Evolutionary conservation across 2,888 invertebrate genomes (phyloP).

Genomic region (Synanthedon andrenaeformis): DNA sequence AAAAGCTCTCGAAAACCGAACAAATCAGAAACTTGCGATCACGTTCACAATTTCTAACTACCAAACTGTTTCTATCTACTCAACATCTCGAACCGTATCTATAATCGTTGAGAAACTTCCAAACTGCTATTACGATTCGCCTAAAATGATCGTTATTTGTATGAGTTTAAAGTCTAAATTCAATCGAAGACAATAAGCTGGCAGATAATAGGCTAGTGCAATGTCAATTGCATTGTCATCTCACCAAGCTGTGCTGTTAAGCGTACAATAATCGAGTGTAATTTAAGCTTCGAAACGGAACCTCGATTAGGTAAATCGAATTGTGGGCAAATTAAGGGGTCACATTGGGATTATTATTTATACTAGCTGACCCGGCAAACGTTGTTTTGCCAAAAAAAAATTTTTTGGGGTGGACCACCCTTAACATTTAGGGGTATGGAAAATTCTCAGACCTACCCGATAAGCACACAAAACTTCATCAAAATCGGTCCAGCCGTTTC

Average conservation of each 20-base stretch:
- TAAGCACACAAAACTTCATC: too few relatives aligned
- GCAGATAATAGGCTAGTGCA: conserved; percentile 10
- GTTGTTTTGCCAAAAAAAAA: too few relatives aligned
- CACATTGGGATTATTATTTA: too few relatives aligned
- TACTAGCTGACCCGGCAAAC: too few relatives aligned
- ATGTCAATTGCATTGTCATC: conserved; percentile 47
- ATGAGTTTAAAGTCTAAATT: conserved; percentile 26
- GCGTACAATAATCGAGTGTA: conserved; percentile 31
- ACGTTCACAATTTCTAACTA: background rate
- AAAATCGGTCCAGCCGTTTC: too few relatives aligned
- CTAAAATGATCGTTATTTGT: conserved; percentile 26
- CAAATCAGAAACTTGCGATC: background rate
- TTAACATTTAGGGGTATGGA: too few relatives aligned
- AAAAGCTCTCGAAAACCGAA: background rate
- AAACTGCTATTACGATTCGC: conserved; percentile 13
- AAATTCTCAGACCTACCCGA: too few relatives aligned
- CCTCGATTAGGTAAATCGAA: background rate
- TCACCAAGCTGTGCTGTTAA: conserved; percentile 26
- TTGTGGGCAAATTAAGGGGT: background rate
- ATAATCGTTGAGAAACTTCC: conserved; percentile 35
- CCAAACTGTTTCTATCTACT: background rate
- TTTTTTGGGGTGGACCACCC: too few relatives aligned
- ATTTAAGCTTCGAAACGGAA: conserved; percentile 1
- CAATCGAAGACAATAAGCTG: conserved; percentile 1
- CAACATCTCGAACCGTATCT: conserved; percentile 18